phyloP scores from a whole-genome alignment of 1,140 invertebrate species.

The Heliconius congener region DNA sequence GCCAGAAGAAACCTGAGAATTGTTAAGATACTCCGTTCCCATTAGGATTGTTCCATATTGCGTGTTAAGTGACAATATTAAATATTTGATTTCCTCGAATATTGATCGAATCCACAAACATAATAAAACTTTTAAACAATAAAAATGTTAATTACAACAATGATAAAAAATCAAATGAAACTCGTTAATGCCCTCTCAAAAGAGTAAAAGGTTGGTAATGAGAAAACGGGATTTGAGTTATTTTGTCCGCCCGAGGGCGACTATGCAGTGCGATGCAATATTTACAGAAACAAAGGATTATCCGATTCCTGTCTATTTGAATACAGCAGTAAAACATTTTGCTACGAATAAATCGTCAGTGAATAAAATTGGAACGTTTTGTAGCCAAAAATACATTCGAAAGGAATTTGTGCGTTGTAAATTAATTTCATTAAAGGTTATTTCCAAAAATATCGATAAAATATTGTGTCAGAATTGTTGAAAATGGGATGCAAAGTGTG shows the following conservation, averaged over 20 bases:
- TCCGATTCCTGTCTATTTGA: slow-evolving; percentile 40
- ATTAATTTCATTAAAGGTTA: slow-evolving; percentile 31
- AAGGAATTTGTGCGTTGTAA: slow-evolving; percentile 23
- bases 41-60: no score
- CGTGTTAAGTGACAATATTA: no score
- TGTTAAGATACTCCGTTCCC: no score
- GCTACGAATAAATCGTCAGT: slow-evolving; percentile 29
- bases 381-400: slow-evolving; percentile 25
- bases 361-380: slow-evolving; percentile 30
- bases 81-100: no score
- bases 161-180: slow-evolving; percentile 25
- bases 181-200: slow-evolving; percentile 24
- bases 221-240: slow-evolving; percentile 36
- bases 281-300: slow-evolving; percentile 42
- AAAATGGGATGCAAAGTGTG: not conserved
- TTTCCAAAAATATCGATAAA: slow-evolving; percentile 28
- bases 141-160: not conserved
- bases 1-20: no score
- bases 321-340: slow-evolving; percentile 38
- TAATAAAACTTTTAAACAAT: not conserved
- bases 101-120: not conserved
- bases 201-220: slow-evolving; percentile 28
- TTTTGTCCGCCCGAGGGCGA: slow-evolving; percentile 28
- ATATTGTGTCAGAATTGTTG: slow-evolving; percentile 16
- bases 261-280: slow-evolving; percentile 34